phyloP scores from a whole-genome alignment of 2,113 vertebrate genomes.

The Silurus asotus region DNA sequence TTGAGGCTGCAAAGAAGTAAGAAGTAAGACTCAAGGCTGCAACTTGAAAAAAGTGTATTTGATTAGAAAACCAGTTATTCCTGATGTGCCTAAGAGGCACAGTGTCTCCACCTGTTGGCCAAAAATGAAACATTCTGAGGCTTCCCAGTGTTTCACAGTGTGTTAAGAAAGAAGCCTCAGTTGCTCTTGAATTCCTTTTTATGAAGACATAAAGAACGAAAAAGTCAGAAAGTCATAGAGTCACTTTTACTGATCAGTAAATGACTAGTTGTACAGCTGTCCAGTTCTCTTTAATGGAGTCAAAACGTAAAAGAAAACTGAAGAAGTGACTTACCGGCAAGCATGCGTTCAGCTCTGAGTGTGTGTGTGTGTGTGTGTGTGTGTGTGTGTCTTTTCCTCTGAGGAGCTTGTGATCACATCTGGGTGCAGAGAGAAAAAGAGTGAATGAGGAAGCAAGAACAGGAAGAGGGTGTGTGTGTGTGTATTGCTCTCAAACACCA shows the following conservation, averaged over 20 bases:
- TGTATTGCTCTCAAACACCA: background rate
- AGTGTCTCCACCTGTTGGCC: background rate
- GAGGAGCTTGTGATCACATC: conserved; percentile 72
- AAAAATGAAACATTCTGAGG: background rate
- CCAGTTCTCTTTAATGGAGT: background rate
- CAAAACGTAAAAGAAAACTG: conserved; percentile 10
- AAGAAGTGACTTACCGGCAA: background rate
- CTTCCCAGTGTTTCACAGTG: background rate
- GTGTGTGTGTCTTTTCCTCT: conserved; percentile 71
- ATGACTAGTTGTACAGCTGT: background rate
- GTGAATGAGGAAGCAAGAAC: conserved; percentile 62
- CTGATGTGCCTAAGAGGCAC: background rate
- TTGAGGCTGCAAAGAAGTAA: too few species aligned
- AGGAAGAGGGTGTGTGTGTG: conserved; percentile 57
- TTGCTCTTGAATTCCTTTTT: conserved; percentile 45
- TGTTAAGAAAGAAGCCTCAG: background rate
- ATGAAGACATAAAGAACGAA: conserved; percentile 12
- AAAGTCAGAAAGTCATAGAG: background rate
- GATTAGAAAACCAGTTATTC: background rate
- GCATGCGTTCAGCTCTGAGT: conserved; percentile 40
- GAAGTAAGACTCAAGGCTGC: background rate
- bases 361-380: conserved; percentile 51
- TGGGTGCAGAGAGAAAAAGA: conserved; percentile 69
- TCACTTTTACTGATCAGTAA: background rate
- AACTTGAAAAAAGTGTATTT: background rate